These are phyloP conservation scores for Accipiter virgatus DNA, from an alignment of 2,113 vertebrate species.

Conservation along the genomic window DNA sequence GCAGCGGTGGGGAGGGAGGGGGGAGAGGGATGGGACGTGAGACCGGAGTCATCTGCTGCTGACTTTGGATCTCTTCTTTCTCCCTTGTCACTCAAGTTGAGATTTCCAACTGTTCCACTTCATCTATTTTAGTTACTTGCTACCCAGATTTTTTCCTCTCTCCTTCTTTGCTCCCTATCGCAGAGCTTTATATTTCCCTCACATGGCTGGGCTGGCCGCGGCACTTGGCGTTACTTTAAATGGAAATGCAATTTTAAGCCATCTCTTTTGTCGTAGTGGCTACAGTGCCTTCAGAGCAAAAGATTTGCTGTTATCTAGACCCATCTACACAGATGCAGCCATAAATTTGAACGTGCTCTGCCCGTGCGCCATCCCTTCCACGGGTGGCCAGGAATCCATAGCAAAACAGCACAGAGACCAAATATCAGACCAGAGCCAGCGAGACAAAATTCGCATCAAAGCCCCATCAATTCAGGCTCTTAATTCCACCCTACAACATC, in stretches of 20 bases:
- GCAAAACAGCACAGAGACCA: not conserved
- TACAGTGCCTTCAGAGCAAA: slow-evolving; percentile 24
- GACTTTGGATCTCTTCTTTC: slow-evolving; percentile 50
- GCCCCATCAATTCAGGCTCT: not conserved
- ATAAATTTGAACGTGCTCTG: not conserved
- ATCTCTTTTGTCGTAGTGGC: not conserved
- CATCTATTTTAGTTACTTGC: slow-evolving; percentile 60
- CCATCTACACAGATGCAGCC: slow-evolving; percentile 22
- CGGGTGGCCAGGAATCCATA: slow-evolving; percentile 26
- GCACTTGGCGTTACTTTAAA: slow-evolving; percentile 53
- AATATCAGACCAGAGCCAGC: not conserved
- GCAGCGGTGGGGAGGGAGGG: not conserved
- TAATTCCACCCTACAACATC: accelerated
- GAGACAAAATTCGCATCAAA: not conserved
- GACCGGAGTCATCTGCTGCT: slow-evolving; percentile 63
- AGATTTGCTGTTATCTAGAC: slow-evolving; percentile 49
- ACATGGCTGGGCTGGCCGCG: not conserved
- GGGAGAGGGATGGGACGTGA: slow-evolving; percentile 37
- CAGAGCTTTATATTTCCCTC: slow-evolving; percentile 47
- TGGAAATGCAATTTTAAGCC: slow-evolving; percentile 55
- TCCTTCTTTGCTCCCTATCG: slow-evolving; percentile 7
- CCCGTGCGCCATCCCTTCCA: not conserved
- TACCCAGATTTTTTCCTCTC: slow-evolving; percentile 17
- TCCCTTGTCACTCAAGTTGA: slow-evolving; percentile 45
- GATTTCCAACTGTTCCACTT: slow-evolving; percentile 50